Conservation (phyloP, 2,113 vertebrate genomes). For the Pygathrix nemaeus region DNA sequence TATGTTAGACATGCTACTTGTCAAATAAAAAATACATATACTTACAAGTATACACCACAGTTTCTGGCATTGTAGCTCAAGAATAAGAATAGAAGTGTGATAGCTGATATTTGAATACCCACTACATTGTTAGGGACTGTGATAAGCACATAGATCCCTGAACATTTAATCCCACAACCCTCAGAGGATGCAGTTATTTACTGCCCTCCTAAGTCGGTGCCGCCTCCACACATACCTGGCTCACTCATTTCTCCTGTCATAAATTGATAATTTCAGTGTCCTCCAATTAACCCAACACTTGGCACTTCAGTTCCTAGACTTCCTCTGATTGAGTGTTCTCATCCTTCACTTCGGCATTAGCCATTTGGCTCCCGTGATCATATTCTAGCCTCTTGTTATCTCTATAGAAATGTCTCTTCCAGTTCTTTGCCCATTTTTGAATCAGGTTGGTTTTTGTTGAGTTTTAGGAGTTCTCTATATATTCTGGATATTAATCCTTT, state of each 20-base stretch:
- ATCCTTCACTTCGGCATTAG: not conserved
- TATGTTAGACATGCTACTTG: not conserved
- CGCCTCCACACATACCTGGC: fast-evolving
- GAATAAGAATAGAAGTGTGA: not conserved
- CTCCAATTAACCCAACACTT: not conserved
- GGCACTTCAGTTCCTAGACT: not conserved
- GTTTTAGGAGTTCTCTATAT: not conserved
- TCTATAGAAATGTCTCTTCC: not conserved
- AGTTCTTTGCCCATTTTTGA: not conserved
- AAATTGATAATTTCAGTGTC: not conserved
- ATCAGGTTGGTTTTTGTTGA: not conserved
- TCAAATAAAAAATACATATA: not conserved
- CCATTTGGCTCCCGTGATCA: not conserved
- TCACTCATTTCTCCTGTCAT: not conserved
- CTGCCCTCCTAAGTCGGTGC: not conserved
- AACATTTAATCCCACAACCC: too few relatives aligned
- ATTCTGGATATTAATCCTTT: not conserved
- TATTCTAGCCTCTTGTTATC: not conserved
- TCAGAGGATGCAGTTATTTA: fast-evolving
- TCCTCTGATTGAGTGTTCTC: not conserved
- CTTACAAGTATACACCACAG: not conserved
- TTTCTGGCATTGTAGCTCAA: not conserved
- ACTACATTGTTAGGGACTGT: not conserved
- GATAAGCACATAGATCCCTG: not conserved
- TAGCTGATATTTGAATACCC: fast-evolving